These are phyloP conservation scores for Ondatra zibethicus DNA, from an alignment of 2,113 vertebrate genomes.

Conservation along the genomic window DNA sequence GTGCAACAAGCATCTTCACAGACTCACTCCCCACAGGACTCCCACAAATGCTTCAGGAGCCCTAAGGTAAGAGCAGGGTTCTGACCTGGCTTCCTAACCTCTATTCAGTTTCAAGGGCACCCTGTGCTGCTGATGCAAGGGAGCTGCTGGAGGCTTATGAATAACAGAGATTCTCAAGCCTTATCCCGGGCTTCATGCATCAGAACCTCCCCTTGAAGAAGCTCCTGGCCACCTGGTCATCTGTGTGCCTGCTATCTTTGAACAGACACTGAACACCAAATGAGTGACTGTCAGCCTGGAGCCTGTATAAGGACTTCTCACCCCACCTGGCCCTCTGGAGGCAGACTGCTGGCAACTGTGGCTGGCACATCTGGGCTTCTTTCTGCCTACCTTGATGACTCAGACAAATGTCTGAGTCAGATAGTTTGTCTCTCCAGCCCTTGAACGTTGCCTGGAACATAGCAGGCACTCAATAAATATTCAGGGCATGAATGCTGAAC, in stretches of 20 bases:
- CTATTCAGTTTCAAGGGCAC: not conserved
- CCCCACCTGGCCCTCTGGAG: not conserved
- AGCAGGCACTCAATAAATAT: constrained; percentile 32
- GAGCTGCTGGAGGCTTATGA: not conserved
- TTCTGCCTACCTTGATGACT: constrained; percentile 48
- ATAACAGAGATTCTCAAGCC: not conserved
- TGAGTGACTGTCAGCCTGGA: not conserved
- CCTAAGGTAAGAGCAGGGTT: not conserved
- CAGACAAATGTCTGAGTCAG: constrained; percentile 51
- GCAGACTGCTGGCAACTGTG: not conserved
- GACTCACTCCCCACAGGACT: not conserved
- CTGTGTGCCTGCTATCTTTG: not conserved
- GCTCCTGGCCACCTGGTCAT: not conserved
- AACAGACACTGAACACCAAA: not conserved
- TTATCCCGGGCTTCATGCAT: not conserved
- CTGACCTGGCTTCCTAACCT: not conserved
- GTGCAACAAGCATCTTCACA: not conserved
- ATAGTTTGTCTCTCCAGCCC: constrained; percentile 35
- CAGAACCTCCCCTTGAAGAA: constrained; percentile 6
- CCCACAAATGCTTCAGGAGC: not conserved
- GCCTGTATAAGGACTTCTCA: not conserved
- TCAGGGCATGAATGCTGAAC: constrained; percentile 31
- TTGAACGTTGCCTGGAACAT: constrained; percentile 37
- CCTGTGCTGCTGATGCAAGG: not conserved
- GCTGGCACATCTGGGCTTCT: not conserved